phyloP scores from a whole-genome alignment of 2,888 invertebrate species.

The Artemia sinica region DNA sequence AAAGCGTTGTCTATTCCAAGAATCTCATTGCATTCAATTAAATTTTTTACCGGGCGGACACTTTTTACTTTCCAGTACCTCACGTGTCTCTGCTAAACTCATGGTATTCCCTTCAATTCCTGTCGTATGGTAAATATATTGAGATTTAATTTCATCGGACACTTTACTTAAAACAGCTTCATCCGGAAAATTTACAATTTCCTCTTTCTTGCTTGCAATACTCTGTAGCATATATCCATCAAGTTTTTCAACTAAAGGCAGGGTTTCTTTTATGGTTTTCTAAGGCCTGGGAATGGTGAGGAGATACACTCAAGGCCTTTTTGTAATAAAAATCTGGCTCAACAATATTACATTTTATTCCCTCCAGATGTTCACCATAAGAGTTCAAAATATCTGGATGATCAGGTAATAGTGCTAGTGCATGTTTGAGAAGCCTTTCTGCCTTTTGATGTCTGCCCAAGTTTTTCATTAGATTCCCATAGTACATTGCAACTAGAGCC shows the following conservation, averaged over 20 bases:
- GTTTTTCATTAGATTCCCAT: conserved; percentile 66
- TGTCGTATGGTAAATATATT: conserved; percentile 86
- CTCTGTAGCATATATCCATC: conserved; percentile 58
- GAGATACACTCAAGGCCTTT: conserved; percentile 62
- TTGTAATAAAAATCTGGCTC: conserved; percentile 73
- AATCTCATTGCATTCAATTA: conserved; percentile 92
- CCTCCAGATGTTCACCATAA: conserved; percentile 82
- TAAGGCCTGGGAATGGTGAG: conserved; percentile 60
- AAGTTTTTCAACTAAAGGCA: conserved; percentile 69
- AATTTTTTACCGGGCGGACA: conserved; percentile 68
- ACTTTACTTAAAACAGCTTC: conserved; percentile 62
- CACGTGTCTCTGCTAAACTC: conserved; percentile 74
- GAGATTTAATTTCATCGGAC: conserved; percentile 82
- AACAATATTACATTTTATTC: conserved; percentile 62
- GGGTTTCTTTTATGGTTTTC: conserved; percentile 64
- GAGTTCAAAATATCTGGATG: conserved; percentile 80
- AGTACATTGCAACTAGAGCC: conserved; percentile 62
- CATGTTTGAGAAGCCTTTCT: conserved; percentile 68
- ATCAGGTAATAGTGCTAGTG: conserved; percentile 62
- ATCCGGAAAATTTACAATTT: conserved; percentile 61
- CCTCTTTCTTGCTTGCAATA: conserved; percentile 67
- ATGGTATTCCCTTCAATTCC: conserved; percentile 96
- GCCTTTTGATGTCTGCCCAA: conserved; percentile 71
- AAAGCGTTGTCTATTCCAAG: conserved; percentile 82
- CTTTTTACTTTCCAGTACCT: conserved; percentile 69